Evolutionary conservation across 2,888 invertebrate genomes (phyloP).

Genomic region (Salpingus planirostris): DNA sequence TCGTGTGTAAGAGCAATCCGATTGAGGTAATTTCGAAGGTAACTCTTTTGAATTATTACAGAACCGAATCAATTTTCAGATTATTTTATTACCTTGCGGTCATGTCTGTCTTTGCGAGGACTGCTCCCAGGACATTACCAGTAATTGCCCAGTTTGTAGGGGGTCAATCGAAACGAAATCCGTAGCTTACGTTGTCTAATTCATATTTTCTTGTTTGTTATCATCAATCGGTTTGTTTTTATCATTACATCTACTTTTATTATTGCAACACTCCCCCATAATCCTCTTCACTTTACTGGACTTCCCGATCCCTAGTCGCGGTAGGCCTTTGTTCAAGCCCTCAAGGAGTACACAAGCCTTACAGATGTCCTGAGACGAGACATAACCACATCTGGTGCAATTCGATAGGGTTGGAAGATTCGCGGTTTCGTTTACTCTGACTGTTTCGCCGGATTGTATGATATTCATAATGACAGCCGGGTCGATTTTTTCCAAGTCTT

Average conservation of each 20-base stretch:
- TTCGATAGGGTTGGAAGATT: slow-evolving; percentile 72
- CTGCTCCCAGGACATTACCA: slow-evolving; percentile 61
- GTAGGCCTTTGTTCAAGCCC: slow-evolving; percentile 88
- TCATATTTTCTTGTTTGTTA: no score
- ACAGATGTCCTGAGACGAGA: slow-evolving; percentile 87
- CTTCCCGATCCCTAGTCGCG: slow-evolving; percentile 84
- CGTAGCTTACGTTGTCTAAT: slow-evolving; percentile 68
- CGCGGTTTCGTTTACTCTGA: slow-evolving; percentile 72
- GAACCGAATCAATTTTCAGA: slow-evolving; percentile 44
- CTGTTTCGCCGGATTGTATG: slow-evolving; percentile 81
- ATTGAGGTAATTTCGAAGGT: slow-evolving; percentile 52
- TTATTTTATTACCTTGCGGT: slow-evolving; percentile 80
- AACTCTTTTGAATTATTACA: slow-evolving; percentile 3
- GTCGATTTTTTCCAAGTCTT: slow-evolving; percentile 90
- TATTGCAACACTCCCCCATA: slow-evolving; percentile 38
- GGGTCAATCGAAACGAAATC: slow-evolving; percentile 58
- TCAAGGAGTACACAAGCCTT: slow-evolving; percentile 95
- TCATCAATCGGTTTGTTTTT: no score
- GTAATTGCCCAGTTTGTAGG: slow-evolving; percentile 74
- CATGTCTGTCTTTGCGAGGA: slow-evolving; percentile 86
- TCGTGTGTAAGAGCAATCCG: slow-evolving; percentile 78
- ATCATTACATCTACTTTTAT: slow-evolving; percentile 1
- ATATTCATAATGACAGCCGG: slow-evolving; percentile 90
- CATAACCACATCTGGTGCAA: slow-evolving; percentile 82
- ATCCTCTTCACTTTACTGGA: slow-evolving; percentile 68